Conservation (phyloP, 2,888 invertebrate genomes). For the Penaeus monodon region DNA sequence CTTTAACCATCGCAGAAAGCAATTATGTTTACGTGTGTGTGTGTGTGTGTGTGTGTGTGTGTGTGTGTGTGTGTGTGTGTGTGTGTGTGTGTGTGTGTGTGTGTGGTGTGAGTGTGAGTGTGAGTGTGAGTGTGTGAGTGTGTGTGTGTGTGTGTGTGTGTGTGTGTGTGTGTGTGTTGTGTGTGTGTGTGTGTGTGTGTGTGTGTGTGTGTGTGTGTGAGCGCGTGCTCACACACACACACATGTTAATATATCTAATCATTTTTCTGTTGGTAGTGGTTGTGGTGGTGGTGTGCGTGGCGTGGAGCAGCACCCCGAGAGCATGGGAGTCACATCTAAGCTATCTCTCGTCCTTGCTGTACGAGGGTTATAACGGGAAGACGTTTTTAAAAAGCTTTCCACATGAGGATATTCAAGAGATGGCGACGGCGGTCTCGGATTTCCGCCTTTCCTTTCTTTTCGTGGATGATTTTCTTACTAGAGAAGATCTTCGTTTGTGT, state of each 20-base stretch:
- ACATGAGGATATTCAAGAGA: no score
- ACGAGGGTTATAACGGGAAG: no score
- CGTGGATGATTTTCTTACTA: not conserved
- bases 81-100: not conserved
- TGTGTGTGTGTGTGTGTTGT: constrained; percentile 10
- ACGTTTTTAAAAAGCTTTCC: no score
- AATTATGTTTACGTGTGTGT: no score
- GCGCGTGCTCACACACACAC: not conserved
- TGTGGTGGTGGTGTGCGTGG: not conserved
- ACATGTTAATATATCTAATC: not conserved
- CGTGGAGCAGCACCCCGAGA: no score
- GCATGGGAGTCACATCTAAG: no score
- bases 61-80: no score
- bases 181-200: constrained; percentile 29
- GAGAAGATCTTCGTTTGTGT: not conserved
- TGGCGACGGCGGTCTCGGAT: not conserved
- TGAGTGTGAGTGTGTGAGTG: not conserved
- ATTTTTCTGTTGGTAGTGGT: no score
- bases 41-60: no score
- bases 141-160: not conserved
- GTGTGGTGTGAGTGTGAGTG: no score
- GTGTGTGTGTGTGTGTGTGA: constrained; percentile 19
- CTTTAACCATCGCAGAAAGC: no score
- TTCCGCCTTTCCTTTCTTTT: not conserved
- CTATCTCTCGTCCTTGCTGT: no score